Evolutionary conservation across 1,140 invertebrate genomes (phyloP).

Genomic region (Trachymyrmex cornetzi): DNA sequence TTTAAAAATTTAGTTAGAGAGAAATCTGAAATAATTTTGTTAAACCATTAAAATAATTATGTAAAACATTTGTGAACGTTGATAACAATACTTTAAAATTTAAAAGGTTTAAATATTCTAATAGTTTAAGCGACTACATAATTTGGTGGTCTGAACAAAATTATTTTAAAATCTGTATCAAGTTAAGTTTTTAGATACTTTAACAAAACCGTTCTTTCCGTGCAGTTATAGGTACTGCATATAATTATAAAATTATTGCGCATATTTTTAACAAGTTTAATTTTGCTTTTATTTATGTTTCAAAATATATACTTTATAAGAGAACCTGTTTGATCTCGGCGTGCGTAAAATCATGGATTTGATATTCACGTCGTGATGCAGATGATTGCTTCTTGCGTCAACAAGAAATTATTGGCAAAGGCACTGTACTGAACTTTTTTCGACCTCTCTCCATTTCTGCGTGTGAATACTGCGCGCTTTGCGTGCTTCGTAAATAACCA

Average conservation of each 20-base stretch:
- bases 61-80: no score
- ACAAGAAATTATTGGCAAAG: constrained; percentile 59
- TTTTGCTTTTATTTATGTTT: not conserved
- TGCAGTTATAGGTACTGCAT: no score
- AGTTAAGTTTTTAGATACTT: no score
- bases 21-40: no score
- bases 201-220: no score
- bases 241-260: not conserved
- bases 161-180: no score
- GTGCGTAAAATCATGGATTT: constrained; percentile 7
- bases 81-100: no score
- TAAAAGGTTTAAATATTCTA: no score
- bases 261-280: not conserved
- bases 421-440: constrained; percentile 29
- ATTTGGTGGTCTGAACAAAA: no score
- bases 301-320: constrained; percentile 2
- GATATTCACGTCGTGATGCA: constrained; percentile 20
- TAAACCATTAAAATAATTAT: no score
- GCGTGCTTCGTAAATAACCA: constrained; percentile 54
- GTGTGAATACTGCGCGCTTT: constrained; percentile 25
- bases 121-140: no score
- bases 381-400: constrained; percentile 54
- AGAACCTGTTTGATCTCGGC: not conserved
- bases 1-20: no score
- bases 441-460: constrained; percentile 12